Evolutionary conservation across 1,140 invertebrate species (phyloP).

Genomic region (Penaeus vannamei): DNA sequence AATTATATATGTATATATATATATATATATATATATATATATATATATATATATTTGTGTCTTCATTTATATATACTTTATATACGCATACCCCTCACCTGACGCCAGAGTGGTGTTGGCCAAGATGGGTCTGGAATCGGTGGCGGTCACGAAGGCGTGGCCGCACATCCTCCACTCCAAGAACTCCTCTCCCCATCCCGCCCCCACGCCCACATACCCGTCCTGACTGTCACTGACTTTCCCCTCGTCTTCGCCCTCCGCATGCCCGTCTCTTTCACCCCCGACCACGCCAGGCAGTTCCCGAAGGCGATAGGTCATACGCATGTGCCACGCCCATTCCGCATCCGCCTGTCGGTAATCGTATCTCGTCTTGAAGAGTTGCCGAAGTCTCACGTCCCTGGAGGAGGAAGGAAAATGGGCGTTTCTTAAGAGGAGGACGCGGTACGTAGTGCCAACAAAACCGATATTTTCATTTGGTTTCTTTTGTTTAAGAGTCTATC

Average conservation of each 20-base stretch:
- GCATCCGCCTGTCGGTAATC: slow-evolving; percentile 54
- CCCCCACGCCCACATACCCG: slow-evolving; percentile 31
- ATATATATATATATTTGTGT: not conserved
- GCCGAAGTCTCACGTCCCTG: slow-evolving; percentile 53
- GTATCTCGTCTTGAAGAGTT: slow-evolving; percentile 42
- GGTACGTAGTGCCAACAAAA: not conserved
- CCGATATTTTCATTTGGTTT: too few relatives aligned
- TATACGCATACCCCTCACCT: slow-evolving; percentile 15
- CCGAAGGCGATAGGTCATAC: slow-evolving; percentile 45
- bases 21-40: slow-evolving; percentile 25
- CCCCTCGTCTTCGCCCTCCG: not conserved
- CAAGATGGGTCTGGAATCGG: not conserved
- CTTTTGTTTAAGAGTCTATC: too few relatives aligned
- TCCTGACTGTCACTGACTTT: not conserved
- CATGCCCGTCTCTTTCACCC: not conserved
- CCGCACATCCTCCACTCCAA: slow-evolving; percentile 43
- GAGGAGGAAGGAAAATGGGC: not conserved
- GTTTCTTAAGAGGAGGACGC: not conserved
- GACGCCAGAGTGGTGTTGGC: slow-evolving; percentile 54
- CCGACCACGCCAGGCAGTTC: not conserved
- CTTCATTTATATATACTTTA: not conserved
- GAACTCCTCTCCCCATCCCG: slow-evolving; percentile 51
- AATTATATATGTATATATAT: not conserved
- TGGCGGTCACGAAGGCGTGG: slow-evolving; percentile 23
- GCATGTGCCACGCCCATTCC: slow-evolving; percentile 63